Base-by-base conservation (phyloP, 2,797 vertebrate genomes). In the Muscicapa comitata region DNA sequence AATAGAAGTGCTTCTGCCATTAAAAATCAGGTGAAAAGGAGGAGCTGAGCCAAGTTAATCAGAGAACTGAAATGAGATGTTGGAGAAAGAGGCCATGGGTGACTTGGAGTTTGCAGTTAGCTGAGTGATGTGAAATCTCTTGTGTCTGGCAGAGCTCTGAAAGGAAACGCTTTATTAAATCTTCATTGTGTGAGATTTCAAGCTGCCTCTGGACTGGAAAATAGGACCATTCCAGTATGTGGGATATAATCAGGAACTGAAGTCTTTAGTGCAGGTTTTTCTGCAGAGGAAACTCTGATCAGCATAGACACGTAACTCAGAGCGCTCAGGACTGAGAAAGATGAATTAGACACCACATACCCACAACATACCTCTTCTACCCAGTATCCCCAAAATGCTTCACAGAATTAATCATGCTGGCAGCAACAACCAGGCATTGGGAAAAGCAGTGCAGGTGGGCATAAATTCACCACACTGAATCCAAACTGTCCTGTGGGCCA, bases 131-230 rank as follows among this genome's bases (percentile, higher is more conserved):
- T 94, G 92, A 94, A 94, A 94, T 95, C 91, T 93, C 95, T 57
- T 70, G 89, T 86, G 94, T 91, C 94, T 93, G 81, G 54, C 94
- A 73, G 89, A 83, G 94, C 85, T 93, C 87, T 88, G 85, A 94
- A 94, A 96, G 85, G 89, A 96, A 96, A 96, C 66, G 76, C 91
- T 93, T 96, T 96, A 95, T 96, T 92, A 96, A 97, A 95, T 96
- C 93, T 94, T 90, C 76, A 90, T 95, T 86, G 89, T 94, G 66
- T 86, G 85, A 91, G 87, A 95, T 94, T 94, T 96, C 94, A 84
- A 86, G 73, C 79, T 93, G 89, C 87, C 92, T 95, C 92, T 95
- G 91, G 70, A 92, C 82, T 95, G 89, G 95, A 93, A 95, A 96
- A 95, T 90, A 76, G 91, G 82, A 81, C 94, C 87, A 88, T 94